Percentiles rank a stretch among this genome's conserved stretches.
Conservation (phyloP, 2,797 vertebrate genomes). For the Spheniscus humboldti region DNA sequence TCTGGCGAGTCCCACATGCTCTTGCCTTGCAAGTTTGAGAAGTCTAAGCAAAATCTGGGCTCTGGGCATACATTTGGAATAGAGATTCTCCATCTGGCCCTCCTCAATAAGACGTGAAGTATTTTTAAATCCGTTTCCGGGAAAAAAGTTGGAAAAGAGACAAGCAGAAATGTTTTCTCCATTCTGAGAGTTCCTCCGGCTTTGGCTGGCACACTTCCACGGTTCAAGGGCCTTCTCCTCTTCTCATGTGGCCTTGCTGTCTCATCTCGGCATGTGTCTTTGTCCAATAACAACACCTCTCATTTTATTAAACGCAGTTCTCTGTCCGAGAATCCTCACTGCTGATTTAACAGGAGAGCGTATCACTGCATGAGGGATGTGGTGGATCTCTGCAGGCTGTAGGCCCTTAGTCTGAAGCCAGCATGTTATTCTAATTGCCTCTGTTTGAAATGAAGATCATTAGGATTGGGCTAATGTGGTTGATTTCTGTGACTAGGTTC, state of each 20-base stretch:
- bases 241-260: background rate
- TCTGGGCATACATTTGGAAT: background rate
- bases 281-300: background rate
- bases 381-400: background rate
- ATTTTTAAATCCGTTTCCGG: background rate
- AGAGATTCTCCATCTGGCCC: background rate
- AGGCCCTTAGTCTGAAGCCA: background rate
- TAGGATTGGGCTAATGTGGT: background rate
- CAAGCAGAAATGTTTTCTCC: background rate
- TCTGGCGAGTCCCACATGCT: accelerated
- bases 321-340: background rate
- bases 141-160: background rate
- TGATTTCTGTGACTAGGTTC: background rate
- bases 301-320: background rate
- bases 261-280: background rate
- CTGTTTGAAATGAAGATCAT: background rate
- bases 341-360: background rate
- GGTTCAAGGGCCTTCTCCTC: background rate
- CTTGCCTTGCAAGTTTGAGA: background rate
- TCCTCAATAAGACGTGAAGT: background rate
- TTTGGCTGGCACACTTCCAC: background rate
- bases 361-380: background rate
- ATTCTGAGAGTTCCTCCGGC: background rate
- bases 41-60: background rate
- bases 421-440: background rate